Evolutionary conservation across 1,140 invertebrate species (phyloP).

Genomic region (Macrotrachela quadricornifera): DNA sequence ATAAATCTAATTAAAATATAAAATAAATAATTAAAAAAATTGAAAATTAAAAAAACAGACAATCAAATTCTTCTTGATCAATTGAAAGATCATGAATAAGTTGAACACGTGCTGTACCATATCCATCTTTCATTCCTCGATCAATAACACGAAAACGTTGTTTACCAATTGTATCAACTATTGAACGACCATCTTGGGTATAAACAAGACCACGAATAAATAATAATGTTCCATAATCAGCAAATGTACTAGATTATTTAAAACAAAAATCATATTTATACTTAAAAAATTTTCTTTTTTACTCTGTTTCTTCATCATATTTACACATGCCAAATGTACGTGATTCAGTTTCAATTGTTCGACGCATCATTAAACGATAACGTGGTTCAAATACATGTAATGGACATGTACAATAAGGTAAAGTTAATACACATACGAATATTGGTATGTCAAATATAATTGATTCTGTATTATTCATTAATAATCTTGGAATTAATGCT

Average conservation of each 20-base stretch:
- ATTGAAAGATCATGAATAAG: slow-evolving; percentile 46
- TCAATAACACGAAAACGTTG: slow-evolving; percentile 55
- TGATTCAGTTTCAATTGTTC: slow-evolving; percentile 56
- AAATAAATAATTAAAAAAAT: no score
- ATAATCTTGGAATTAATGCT: no score
- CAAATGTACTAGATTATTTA: slow-evolving; percentile 14
- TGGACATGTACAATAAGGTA: slow-evolving; percentile 61
- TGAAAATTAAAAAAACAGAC: no score
- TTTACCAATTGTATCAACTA: slow-evolving; percentile 57
- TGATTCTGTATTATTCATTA: no score
- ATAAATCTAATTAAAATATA: no score
- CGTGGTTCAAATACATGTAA: slow-evolving; percentile 71
- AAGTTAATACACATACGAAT: slow-evolving; percentile 67
- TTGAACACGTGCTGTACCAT: slow-evolving; percentile 56
- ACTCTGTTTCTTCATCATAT: slow-evolving; percentile 31
- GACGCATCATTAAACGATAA: slow-evolving; percentile 62
- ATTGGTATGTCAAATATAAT: slow-evolving; percentile 43
- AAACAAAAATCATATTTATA: no score
- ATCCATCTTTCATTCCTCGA: slow-evolving; percentile 56
- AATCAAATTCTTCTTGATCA: neutral
- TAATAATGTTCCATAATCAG: slow-evolving; percentile 51
- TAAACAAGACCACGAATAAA: slow-evolving; percentile 63
- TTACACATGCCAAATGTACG: slow-evolving; percentile 62
- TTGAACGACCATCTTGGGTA: slow-evolving; percentile 59
- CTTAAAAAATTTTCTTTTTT: neutral